Evolutionary conservation across 2,888 invertebrate genomes (phyloP).

Genomic region (Phorcus lineatus): DNA sequence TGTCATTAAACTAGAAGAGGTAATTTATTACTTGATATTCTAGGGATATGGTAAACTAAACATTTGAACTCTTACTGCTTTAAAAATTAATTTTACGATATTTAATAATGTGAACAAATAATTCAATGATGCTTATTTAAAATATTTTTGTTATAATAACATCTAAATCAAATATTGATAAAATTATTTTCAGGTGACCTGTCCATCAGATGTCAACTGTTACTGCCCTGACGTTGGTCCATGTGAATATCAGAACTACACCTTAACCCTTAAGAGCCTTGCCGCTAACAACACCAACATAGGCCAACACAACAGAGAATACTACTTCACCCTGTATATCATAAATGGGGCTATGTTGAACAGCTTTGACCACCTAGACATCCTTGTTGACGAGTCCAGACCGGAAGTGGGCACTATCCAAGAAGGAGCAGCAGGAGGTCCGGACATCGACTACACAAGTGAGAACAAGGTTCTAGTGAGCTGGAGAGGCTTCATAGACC

Average conservation of each 20-base stretch:
- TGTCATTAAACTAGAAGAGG: slow-evolving; percentile 10
- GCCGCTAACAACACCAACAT: slow-evolving; percentile 35
- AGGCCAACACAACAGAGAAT: slow-evolving; percentile 53
- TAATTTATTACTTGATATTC: too few species aligned
- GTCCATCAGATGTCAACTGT: slow-evolving; percentile 26
- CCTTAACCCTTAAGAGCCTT: slow-evolving; percentile 38
- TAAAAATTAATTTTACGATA: too few species aligned
- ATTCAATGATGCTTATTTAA: too few species aligned
- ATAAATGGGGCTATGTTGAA: slow-evolving; percentile 47
- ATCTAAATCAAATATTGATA: too few species aligned
- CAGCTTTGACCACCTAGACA: slow-evolving; percentile 40
- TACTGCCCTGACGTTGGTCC: slow-evolving; percentile 48
- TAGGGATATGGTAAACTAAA: too few species aligned
- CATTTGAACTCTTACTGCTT: too few species aligned
- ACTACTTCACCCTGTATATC: slow-evolving; percentile 46
- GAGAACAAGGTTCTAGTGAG: slow-evolving; percentile 31
- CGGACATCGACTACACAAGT: slow-evolving; percentile 54
- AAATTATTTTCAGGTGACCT: background rate
- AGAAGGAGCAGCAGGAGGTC: slow-evolving; percentile 31
- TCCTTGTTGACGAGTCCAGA: slow-evolving; percentile 48
- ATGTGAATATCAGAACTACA: slow-evolving; percentile 43
- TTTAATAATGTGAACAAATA: too few species aligned
- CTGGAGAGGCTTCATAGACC: slow-evolving; percentile 57
- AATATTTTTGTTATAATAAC: too few species aligned
- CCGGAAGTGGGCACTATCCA: slow-evolving; percentile 42